Conservation (phyloP, 2,888 invertebrate genomes). For the Mayetiola destructor region DNA sequence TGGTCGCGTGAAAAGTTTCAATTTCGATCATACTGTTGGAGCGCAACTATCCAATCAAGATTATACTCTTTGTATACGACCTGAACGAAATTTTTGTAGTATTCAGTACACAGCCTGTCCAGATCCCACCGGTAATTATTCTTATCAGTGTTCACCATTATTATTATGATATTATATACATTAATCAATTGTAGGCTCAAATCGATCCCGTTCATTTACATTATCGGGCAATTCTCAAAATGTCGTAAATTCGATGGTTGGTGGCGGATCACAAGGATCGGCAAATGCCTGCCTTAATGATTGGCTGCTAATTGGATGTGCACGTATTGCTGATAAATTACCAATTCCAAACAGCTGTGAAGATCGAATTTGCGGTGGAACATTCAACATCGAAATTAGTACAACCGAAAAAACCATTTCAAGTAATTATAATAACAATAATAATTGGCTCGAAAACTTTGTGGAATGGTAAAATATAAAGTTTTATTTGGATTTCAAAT, state of each 20-base stretch:
- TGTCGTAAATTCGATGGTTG: constrained; percentile 54
- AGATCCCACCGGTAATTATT: constrained; percentile 43
- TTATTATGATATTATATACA: neutral
- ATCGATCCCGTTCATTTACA: constrained; percentile 58
- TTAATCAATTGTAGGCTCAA: constrained; percentile 43
- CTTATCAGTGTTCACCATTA: neutral
- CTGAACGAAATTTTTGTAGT: constrained; percentile 75
- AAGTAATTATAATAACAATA: constrained; percentile 41
- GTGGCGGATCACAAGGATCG: constrained; percentile 46
- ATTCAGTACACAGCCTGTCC: constrained; percentile 67
- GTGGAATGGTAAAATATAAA: neutral
- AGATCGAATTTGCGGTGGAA: constrained; percentile 71
- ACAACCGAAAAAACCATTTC: constrained; percentile 52
- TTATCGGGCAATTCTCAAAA: constrained; percentile 62
- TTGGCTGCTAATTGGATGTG: constrained; percentile 68
- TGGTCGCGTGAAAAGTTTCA: constrained; percentile 68
- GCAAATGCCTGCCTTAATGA: constrained; percentile 59
- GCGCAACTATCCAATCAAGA: constrained; percentile 76
- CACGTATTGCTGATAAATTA: constrained; percentile 35
- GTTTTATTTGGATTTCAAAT: neutral
- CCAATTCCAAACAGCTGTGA: constrained; percentile 49
- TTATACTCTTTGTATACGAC: constrained; percentile 71
- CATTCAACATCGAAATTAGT: constrained; percentile 58
- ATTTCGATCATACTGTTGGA: constrained; percentile 62
- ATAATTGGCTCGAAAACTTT: too few species aligned